Percentiles rank a stretch among this genome's conserved stretches.
Evolutionary conservation across 2,797 vertebrate species (phyloP).

Genomic region (Buceros bicornis): DNA sequence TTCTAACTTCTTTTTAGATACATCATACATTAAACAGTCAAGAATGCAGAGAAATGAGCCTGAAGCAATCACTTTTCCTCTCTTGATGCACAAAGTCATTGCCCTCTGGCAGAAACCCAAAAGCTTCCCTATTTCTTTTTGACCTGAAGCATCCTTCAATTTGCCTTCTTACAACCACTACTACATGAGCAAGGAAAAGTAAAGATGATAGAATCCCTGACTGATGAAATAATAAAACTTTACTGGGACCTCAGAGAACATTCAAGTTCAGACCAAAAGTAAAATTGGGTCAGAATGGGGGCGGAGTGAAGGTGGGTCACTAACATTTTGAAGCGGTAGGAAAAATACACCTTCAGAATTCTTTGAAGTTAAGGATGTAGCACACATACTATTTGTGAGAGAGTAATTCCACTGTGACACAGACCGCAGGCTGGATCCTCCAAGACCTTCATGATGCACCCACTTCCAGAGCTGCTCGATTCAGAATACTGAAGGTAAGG

Average conservation of each 20-base stretch:
- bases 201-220: neutral
- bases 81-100: neutral
- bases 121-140: neutral
- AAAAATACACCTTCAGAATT: rapidly evolving
- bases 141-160: neutral
- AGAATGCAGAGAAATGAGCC: neutral
- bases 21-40: neutral
- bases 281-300: neutral
- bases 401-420: neutral
- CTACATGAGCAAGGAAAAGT: neutral
- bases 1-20: neutral
- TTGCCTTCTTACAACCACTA: neutral
- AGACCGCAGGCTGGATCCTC: neutral
- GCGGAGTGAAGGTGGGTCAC: neutral
- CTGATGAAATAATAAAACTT: neutral
- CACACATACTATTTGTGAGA: neutral
- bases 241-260: neutral
- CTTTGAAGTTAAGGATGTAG: neutral
- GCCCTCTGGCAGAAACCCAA: neutral
- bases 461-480: neutral
- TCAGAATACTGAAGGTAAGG: neutral
- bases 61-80: neutral
- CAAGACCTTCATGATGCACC: neutral
- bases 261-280: neutral
- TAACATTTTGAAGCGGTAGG: neutral